Evolutionary conservation across 2,797 vertebrate species (phyloP).

Genomic region (Catharus ustulatus): DNA sequence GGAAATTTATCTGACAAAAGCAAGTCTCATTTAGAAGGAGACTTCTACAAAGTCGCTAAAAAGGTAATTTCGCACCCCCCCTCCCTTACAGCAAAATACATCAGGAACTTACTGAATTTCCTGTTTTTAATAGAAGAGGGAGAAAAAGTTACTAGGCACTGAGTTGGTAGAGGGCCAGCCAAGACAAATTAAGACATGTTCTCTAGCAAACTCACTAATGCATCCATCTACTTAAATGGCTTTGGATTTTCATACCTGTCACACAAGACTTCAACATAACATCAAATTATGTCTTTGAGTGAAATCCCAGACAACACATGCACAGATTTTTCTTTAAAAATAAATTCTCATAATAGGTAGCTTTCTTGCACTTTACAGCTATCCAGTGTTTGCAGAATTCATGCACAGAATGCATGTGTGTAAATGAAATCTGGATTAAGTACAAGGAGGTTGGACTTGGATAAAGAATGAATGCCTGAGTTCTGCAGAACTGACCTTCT

Average conservation of each 20-base stretch:
- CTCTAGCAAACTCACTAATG: background rate
- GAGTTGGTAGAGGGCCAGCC: background rate
- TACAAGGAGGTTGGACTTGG: background rate
- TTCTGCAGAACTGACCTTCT: slow-evolving; percentile 25
- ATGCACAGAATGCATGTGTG: background rate
- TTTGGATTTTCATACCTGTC: background rate
- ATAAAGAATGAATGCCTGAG: background rate
- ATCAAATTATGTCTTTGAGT: background rate
- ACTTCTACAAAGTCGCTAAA: background rate
- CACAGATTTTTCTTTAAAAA: background rate
- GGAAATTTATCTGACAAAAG: background rate
- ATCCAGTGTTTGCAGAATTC: background rate
- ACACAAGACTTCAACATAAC: background rate
- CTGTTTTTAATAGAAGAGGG: background rate
- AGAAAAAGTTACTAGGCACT: background rate
- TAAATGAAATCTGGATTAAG: background rate
- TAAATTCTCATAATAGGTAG: background rate
- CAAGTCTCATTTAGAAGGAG: background rate
- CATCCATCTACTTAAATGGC: background rate
- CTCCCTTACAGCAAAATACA: background rate
- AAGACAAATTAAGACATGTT: background rate
- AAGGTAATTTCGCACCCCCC: background rate
- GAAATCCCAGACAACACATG: background rate
- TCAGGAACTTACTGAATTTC: background rate
- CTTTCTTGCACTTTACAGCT: background rate